Percentiles rank a stretch among this genome's conserved stretches.
These are phyloP conservation scores for Drosophila suboccidentalis DNA, from an alignment of 2,888 invertebrate species.

Conservation along the genomic window DNA sequence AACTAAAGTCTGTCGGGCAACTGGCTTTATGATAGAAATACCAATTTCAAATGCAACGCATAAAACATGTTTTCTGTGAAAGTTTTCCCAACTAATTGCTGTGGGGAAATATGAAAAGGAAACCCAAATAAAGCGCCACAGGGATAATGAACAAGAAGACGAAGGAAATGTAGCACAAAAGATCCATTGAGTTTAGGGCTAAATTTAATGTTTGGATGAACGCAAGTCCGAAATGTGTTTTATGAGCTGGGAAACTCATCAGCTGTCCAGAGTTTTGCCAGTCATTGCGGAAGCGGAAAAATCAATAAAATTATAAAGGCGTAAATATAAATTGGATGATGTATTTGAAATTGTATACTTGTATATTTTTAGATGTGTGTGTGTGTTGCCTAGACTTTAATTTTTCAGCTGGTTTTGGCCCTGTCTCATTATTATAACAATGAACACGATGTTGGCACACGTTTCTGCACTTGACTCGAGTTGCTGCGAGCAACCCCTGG, in stretches of 20 bases:
- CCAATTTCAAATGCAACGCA: conserved; percentile 2
- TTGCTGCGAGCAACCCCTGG: conserved; percentile 67
- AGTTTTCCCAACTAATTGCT: conserved; percentile 57
- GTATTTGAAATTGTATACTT: conserved; percentile 3
- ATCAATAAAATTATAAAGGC: conserved; percentile 80
- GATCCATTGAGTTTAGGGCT: conserved; percentile 8
- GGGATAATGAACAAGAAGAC: conserved; percentile 34
- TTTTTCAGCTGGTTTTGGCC: conserved; percentile 24
- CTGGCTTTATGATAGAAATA: neutral
- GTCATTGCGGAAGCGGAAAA: conserved; percentile 65
- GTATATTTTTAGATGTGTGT: neutral
- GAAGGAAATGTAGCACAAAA: conserved; percentile 4
- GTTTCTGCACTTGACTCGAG: conserved; percentile 82
- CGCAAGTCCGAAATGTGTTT: conserved; percentile 32
- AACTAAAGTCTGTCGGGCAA: neutral
- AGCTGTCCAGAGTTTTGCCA: conserved; percentile 64
- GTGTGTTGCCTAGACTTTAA: conserved; percentile 30
- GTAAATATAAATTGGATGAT: conserved; percentile 68
- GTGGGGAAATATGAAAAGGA: conserved; percentile 62
- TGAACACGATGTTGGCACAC: conserved; percentile 66
- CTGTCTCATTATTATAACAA: conserved; percentile 52
- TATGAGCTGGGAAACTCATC: conserved; percentile 64
- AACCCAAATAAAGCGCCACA: conserved; percentile 35
- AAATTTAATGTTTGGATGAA: conserved; percentile 45
- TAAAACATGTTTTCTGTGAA: conserved; percentile 1